Percentiles rank a stretch among this genome's conserved stretches.
phyloP scores from a whole-genome alignment of 2,888 invertebrate genomes.

The Dendrolimus houi region DNA sequence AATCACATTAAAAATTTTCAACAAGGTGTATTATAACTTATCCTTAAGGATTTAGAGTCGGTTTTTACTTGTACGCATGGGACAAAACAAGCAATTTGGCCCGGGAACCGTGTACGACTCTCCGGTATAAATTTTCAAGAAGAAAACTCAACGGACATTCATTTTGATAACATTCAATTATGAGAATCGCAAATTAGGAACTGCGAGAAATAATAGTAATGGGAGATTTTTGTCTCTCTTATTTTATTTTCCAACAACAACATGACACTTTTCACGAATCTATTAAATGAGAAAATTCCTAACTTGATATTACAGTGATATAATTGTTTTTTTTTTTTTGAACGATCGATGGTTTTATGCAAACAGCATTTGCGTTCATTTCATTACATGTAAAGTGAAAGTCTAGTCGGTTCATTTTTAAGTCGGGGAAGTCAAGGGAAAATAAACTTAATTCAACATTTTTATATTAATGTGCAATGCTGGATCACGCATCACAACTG shows the following conservation, averaged over 20 bases:
- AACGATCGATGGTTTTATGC: no score
- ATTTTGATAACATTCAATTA: conserved; percentile 54
- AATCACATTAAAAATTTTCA: conserved; percentile 28
- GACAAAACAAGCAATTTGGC: conserved; percentile 31
- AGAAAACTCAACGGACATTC: conserved; percentile 31
- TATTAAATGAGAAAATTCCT: no score
- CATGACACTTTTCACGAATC: no score
- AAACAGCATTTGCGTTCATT: no score
- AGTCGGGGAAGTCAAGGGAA: no score
- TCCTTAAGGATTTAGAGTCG: conserved; percentile 13
- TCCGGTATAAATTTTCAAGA: conserved; percentile 31
- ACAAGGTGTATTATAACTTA: conserved; percentile 12
- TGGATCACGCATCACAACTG: no score
- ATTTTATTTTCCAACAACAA: background rate
- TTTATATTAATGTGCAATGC: no score
- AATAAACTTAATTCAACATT: no score
- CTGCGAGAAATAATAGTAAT: conserved; percentile 18
- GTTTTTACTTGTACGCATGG: conserved; percentile 14
- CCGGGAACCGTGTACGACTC: conserved; percentile 16
- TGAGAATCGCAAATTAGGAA: conserved; percentile 43
- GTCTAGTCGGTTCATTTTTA: no score
- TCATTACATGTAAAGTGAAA: no score
- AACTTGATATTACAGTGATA: no score
- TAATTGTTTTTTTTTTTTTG: no score
- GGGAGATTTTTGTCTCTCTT: conserved; percentile 10